Conservation (phyloP, 1,140 invertebrate species). For the fruit fly (Drosophila melanogaster) region Release_6_plus_ISO1_MT NT_033777.3:10843001-10843500, state of each 20-base stretch:
- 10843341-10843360: conserved; percentile 91
- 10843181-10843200: conserved; percentile 91
- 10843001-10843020: conserved; percentile 94
- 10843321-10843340: conserved; percentile 91
- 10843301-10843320: conserved; percentile 90
- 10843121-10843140: conserved; percentile 89
- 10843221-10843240: conserved; percentile 92
- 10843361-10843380: conserved; percentile 91
- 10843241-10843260: conserved; percentile 89
- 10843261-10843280: conserved; percentile 92
- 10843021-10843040: conserved; percentile 92
- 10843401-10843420: conserved; percentile 90
- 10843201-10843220: conserved; percentile 90
- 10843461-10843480: conserved; percentile 89
- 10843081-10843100: conserved; percentile 90
- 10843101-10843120: conserved; percentile 91
- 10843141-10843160: conserved; percentile 92
- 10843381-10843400: conserved; percentile 93
- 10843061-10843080: conserved; percentile 93
- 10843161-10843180: conserved; percentile 95
- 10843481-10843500: conserved; percentile 94
- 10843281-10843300: conserved; percentile 89
- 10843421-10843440: conserved; percentile 94
- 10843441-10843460: conserved; percentile 91
- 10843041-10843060: conserved; percentile 91